Percentiles rank a stretch among this genome's conserved stretches.
phyloP scores from a whole-genome alignment of 2,797 vertebrate genomes.

The Sebastes steindachneri region DNA sequence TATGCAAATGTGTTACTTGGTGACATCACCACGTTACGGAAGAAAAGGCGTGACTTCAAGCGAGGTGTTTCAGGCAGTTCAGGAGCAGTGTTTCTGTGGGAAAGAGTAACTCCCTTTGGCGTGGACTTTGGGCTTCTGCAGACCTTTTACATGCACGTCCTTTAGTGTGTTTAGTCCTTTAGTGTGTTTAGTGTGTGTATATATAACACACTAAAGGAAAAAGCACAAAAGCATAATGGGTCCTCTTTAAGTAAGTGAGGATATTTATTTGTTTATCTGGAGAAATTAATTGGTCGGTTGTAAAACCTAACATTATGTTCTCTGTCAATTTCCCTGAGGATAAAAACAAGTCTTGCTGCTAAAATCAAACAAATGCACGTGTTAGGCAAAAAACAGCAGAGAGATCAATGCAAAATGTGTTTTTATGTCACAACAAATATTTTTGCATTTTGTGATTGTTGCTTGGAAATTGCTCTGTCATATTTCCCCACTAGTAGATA shows the following conservation, averaged over 20 bases:
- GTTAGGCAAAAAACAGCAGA: neutral
- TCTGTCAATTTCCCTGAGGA: neutral
- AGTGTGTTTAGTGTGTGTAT: too few species aligned
- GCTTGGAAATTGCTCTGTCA: conserved; percentile 3
- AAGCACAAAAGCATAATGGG: too few species aligned
- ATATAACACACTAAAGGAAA: too few species aligned
- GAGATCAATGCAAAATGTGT: conserved; percentile 1
- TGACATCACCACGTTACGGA: too few species aligned
- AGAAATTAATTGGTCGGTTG: neutral
- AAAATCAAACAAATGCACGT: neutral
- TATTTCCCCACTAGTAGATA: neutral
- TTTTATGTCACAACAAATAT: conserved; percentile 4
- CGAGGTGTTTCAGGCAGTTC: too few species aligned
- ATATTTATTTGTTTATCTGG: neutral
- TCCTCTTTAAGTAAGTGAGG: neutral
- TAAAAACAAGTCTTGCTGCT: neutral
- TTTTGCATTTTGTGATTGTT: neutral
- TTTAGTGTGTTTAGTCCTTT: too few species aligned
- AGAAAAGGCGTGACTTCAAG: too few species aligned
- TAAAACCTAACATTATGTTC: neutral
- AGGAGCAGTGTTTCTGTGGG: too few species aligned
- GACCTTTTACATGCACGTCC: too few species aligned
- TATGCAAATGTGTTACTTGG: too few species aligned
- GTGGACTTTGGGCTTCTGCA: too few species aligned
- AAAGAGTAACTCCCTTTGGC: too few species aligned